Evolutionary conservation across 1,140 invertebrate species (phyloP).

Genomic region (Sinonovacula constricta): DNA sequence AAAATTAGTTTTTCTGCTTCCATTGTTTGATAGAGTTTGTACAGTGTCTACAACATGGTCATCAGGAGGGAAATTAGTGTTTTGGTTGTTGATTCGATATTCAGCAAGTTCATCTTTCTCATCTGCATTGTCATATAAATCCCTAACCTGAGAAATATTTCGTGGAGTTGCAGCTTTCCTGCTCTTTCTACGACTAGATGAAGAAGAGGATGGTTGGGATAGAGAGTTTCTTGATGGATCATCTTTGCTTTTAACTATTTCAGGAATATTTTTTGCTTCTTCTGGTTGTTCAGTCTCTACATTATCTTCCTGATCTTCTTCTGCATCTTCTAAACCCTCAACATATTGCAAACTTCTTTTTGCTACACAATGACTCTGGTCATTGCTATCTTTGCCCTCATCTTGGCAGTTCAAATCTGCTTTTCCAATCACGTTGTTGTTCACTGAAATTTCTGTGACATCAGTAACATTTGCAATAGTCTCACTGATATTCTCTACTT

Average conservation of each 20-base stretch:
- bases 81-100: constrained; percentile 68
- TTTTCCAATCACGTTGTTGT: constrained; percentile 47
- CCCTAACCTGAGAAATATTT: constrained; percentile 61
- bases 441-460: constrained; percentile 8
- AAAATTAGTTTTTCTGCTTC: constrained; percentile 14
- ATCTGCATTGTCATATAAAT: constrained; percentile 52
- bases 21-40: constrained; percentile 29
- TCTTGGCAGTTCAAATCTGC: constrained; percentile 25
- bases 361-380: neutral
- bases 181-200: constrained; percentile 52
- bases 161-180: constrained; percentile 62
- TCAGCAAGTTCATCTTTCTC: constrained; percentile 65
- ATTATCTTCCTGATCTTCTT: neutral
- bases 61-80: constrained; percentile 63
- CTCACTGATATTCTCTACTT: neutral
- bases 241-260: neutral
- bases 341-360: neutral
- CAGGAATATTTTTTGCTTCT: neutral
- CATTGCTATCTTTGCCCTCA: neutral
- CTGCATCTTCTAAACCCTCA: neutral
- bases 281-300: neutral
- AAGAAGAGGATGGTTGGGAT: neutral
- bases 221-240: neutral
- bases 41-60: constrained; percentile 39
- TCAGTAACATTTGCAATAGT: neutral